Evolutionary conservation across 1,140 invertebrate genomes (phyloP), one percentile per base, ranked within the genome.

Genomic region (Paraescarpia echinospica): DNA sequence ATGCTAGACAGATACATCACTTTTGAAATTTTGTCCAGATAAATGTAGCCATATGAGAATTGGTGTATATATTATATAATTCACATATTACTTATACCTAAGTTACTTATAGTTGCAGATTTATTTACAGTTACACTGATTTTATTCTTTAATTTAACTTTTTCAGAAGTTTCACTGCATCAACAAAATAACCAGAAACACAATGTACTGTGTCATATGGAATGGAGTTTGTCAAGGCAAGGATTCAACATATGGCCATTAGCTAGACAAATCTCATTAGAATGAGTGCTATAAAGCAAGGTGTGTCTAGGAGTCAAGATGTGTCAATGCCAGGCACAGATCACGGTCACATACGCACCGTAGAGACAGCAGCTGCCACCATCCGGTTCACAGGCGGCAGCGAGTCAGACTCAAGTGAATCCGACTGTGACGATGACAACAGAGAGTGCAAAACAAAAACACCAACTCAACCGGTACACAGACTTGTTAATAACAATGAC

Each of bases 301-400:
- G 59, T 22, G 59, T 77, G 59, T 77, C 59, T 18, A 77, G 2
- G 59, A 27, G 22, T 31, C 59, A 77, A 77, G 59, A 31, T 31
- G 27, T 27, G 59, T 77, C 59, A 51, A 18, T 51, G 48, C 0
- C 48, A 27, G 59, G 59, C 59, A 77, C 59, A 18, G 59, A 77
- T 77, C 59, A 4, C 22, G 59, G 2, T 77, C 59, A 41, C 41
- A 12, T 41, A 41, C 41, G 59, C 18, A 90, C n/a, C 22, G 33
- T 90, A 31, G 90, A 90, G 35, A 90, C 90, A 41, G 14, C 90
- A 34, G 90, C 90, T 22, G 90, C 90, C 90, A 90, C 90, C 90
- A 90, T 90, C 90, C 90, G 90, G 1, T 90, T 90, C 35, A 90
- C 90, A 90, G 90, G 90, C 0, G 90, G 90, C 90, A n/a, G 34